Base-by-base conservation (phyloP, 1,140 invertebrate genomes). In the Colletes latitarsis region DNA sequence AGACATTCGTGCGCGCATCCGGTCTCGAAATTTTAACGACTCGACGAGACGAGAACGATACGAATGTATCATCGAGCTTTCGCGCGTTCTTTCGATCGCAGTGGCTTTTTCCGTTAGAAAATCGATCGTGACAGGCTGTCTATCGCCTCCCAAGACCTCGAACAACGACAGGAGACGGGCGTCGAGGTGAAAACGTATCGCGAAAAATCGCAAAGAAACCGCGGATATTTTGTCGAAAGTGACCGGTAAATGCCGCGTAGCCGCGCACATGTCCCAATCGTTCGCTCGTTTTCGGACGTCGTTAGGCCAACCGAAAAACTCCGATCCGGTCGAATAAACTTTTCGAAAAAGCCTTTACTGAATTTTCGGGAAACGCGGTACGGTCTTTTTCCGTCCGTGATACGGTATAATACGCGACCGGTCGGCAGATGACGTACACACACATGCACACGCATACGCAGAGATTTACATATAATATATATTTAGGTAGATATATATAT, bases 391-490 rank as follows among this genome's bases (percentile, higher is more conserved):
- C 1, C 64, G 15, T 67, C n/a, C 17, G 1, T n/a, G 14, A 46
- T n/a, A 82, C 79, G 58, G 46, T 46, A n/a, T n/a, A 21, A 30
- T 17, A 6, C 77, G 73, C 81, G 60, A 89, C 82, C 86, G 87
- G 88, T 90, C 88, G 86, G 79, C 85, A 91, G 78, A 84, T 86
- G 83, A 87, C 85, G 81, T 84, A 89, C 77, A 89, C 89, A 91
- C 89, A 90, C 91, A 91, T 86, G 85, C 89, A 87, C 88, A 88
- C 88, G 84, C 89, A 89, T 88, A 90, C 88, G 71, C 88, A 90
- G 75, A 88, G 77, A 84, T 82, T 86, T 84, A 88, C 84, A 83
- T 83, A 77, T 84, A 75, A 66, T 83, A 79, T 77, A 82, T 83
- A 80, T 58, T 67, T 71, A 63, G 15, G 39, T 64, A 69, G n/a